Conservation (phyloP, 2,797 vertebrate genomes). For the Myiotriccus ornatus region DNA sequence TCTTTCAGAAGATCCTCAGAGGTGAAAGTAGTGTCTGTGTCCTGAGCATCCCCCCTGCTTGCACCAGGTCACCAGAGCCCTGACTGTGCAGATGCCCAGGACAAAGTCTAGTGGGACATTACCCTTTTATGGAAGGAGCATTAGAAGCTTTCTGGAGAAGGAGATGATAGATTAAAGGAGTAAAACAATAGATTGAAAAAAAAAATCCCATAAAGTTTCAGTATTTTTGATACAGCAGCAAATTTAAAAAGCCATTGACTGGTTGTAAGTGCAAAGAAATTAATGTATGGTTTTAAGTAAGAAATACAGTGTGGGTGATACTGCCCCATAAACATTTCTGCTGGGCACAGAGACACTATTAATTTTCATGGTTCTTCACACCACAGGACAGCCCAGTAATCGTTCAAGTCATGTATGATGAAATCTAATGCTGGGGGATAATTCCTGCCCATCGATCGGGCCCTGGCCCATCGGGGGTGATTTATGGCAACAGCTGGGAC, state of each 20-base stretch:
- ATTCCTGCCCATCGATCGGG: constrained; percentile 74
- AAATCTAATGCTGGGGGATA: constrained; percentile 71
- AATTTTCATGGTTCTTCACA: constrained; percentile 69
- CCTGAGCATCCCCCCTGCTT: background rate
- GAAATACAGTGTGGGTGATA: constrained; percentile 63
- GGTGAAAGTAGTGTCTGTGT: background rate
- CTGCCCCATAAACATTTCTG: constrained; percentile 60
- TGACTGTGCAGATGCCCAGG: background rate
- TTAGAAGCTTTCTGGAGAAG: background rate
- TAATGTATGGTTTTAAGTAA: constrained; percentile 67
- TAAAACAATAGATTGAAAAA: background rate
- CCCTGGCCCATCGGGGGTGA: constrained; percentile 65
- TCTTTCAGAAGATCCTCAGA: background rate
- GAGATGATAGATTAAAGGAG: background rate
- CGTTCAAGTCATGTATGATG: constrained; percentile 69
- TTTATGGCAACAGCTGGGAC: constrained; percentile 69
- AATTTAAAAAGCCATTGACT: constrained; percentile 40
- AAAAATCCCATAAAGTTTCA: constrained; percentile 7
- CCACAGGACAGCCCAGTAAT: constrained; percentile 70
- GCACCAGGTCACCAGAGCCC: background rate
- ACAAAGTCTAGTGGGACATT: background rate
- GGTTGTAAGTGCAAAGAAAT: constrained; percentile 27
- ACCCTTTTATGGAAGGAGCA: background rate
- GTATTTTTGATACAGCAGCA: background rate
- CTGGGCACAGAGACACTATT: constrained; percentile 60